A percentile compares a stretch with the other conserved stretches of the same genome.
Conservation (phyloP, 2,888 invertebrate genomes). For the Nymphalis urticae region DNA sequence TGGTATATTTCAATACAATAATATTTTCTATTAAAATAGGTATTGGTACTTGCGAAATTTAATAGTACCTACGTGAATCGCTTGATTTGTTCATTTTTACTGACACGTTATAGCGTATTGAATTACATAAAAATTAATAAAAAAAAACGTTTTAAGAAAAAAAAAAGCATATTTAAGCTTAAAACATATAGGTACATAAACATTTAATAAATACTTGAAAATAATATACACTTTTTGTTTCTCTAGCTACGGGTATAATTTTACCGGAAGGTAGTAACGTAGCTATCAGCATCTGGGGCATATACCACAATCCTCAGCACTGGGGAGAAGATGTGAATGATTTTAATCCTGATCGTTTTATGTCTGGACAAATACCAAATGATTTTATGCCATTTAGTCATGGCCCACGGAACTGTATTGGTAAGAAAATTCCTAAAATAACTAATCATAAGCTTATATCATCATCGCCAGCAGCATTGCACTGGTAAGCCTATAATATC, state of each 20-base stretch:
- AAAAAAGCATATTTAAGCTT: background rate
- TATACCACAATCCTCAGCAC: slow-evolving; percentile 55
- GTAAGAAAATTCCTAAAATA: slow-evolving; percentile 36
- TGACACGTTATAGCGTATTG: no score
- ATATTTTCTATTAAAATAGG: no score
- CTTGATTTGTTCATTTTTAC: no score
- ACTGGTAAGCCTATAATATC: no score
- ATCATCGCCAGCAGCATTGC: no score
- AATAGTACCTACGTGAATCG: no score
- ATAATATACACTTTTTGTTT: background rate
- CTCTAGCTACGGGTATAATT: slow-evolving; percentile 42
- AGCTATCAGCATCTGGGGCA: slow-evolving; percentile 49
- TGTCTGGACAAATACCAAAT: slow-evolving; percentile 45
- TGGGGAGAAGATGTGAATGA: slow-evolving; percentile 58
- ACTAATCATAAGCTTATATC: no score
- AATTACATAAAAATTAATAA: no score
- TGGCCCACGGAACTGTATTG: slow-evolving; percentile 53
- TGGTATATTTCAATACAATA: no score
- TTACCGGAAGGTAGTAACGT: slow-evolving; percentile 44
- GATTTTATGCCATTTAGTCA: slow-evolving; percentile 52
- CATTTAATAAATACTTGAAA: background rate
- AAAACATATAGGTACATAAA: background rate
- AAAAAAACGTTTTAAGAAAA: no score
- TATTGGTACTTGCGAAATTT: no score
- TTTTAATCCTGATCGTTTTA: slow-evolving; percentile 59